phyloP scores from a whole-genome alignment of 2,888 invertebrate genomes.

The Argyresthia goedartella region DNA sequence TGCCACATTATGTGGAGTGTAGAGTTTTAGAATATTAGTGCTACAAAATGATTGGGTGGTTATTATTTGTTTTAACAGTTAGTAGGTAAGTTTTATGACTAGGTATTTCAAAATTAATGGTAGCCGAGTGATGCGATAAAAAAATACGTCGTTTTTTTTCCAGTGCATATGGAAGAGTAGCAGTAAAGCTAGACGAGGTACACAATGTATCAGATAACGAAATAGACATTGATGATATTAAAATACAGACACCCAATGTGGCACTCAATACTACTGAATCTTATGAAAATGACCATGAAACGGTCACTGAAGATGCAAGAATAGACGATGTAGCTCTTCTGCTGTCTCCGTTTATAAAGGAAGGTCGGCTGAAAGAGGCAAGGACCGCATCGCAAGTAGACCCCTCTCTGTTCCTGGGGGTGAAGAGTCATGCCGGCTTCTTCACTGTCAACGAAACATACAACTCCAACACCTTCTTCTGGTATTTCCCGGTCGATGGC shows the following conservation, averaged over 20 bases:
- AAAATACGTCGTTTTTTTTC: constrained; percentile 12
- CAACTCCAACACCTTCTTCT: constrained; percentile 85
- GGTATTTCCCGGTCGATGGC: constrained; percentile 79
- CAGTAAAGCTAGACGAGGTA: constrained; percentile 15
- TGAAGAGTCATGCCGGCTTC: constrained; percentile 65
- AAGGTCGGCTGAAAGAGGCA: constrained; percentile 41
- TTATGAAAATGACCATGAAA: neutral
- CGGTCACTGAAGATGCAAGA: neutral
- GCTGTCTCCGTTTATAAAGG: constrained; percentile 45
- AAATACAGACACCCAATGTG: neutral
- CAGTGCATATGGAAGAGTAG: constrained; percentile 31
- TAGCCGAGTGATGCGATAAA: too few relatives aligned
- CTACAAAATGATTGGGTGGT: too few relatives aligned
- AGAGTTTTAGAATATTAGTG: too few relatives aligned
- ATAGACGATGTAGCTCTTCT: constrained; percentile 26
- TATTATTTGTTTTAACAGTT: too few relatives aligned
- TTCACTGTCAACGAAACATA: constrained; percentile 80
- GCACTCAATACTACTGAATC: neutral
- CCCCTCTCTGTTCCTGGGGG: constrained; percentile 33
- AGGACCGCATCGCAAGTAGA: constrained; percentile 36
- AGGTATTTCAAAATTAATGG: too few relatives aligned
- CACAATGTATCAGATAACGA: constrained; percentile 11
- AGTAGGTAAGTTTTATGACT: too few relatives aligned
- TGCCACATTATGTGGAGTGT: too few relatives aligned
- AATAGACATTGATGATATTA: constrained; percentile 1